Evolutionary conservation across 2,888 invertebrate genomes (phyloP), one percentile per base, ranked within the genome.

Genomic region (Trichacis sp.): DNA sequence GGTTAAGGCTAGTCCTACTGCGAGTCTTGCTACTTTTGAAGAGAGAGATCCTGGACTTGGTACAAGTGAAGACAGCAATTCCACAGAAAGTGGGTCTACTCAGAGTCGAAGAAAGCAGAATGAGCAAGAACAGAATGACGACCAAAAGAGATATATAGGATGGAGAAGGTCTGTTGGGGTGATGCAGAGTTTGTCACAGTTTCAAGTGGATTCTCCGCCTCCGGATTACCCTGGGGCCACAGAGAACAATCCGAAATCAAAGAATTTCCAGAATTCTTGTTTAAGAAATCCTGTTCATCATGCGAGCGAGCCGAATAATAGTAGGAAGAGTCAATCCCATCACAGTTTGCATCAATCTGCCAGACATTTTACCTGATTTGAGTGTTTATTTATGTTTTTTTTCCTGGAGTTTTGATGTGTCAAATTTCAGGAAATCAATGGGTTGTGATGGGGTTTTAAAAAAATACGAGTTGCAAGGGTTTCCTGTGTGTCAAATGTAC

Each of bases 271-370:
- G 58, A 59, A 64, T 55, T 57, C 57, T 9, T 72, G 67, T 24
- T 4, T 68, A 1, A 72, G 66, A 1, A 68, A 72, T 0, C 68
- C 74, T 38, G n/a, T 61, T 12, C 62, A 55, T 30, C 62, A 58
- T 36, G 43, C 61, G 15, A 66, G 57, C 29, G 47, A 50, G 1
- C 45, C 61, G 2, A 58, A 54, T 0, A 70, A 73, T 46, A 30
- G 9, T 2, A 69, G 77, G 43, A 76, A 81, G n/a, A 83, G 76
- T 47, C 86, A 88, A 66, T 89, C 90, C 0, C 89, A 90, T 64
- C 89, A 90, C 69, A 90, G 89, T 76, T 85, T 91, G 46, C 88
- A 89, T 80, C 24, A 24, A 24, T 24, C 24, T 24, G 8, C 24
- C 4, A 24, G 24, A 8, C 24, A 24, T 24, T 24, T 24, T 24